Base-by-base conservation (phyloP, 2,113 vertebrate species). In the Ceratotherium simum region DNA sequence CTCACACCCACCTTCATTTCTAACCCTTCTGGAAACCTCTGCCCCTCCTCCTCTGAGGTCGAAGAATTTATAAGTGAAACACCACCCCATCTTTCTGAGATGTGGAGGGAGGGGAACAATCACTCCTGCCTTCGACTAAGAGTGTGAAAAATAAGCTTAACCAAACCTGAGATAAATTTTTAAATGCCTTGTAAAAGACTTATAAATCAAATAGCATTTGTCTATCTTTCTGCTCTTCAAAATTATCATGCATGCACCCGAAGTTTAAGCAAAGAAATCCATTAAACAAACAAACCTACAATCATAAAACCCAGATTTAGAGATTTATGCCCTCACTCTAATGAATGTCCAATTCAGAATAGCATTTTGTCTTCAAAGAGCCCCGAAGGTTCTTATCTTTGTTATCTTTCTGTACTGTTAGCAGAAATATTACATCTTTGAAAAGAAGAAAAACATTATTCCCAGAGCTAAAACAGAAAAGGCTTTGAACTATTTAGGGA, bases 381-480 rank as follows among this genome's bases (percentile, higher is more conserved):
- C 79, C 84, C 92, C 60, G 70, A 33, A 96, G 96, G 75, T 48
- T 94, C 94, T 92, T 97, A 91, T 94, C 95, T 92, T 91, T 91
- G 82, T 96, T 97, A 97, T 97, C 94, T 97, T 96, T 85, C 94
- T 76, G 78, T 96, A 60, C 94, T 64, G 87, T 88, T 97, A 95
- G 87, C 92, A 94, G 84, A 97, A 97, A 97, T 84, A 95, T 73
- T 95, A 96, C 87, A 96, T 94, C 96, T 98, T 96, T 94, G 92
- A 95, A 97, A 97, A 96, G 95, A 94, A 96, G 92, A 88, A 96
- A 97, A 96, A 95, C 95, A 97, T 92, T 87, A 95, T 97, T 95
- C 96, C 84, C 96, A 92, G 72, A 90, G 92, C 76, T 76, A 90
- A 96, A 95, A 87, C 58, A 90, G 94, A 97, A 88, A 96, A 81